Conservation (phyloP, 2,888 invertebrate species). For the Artemia sinica region DNA sequence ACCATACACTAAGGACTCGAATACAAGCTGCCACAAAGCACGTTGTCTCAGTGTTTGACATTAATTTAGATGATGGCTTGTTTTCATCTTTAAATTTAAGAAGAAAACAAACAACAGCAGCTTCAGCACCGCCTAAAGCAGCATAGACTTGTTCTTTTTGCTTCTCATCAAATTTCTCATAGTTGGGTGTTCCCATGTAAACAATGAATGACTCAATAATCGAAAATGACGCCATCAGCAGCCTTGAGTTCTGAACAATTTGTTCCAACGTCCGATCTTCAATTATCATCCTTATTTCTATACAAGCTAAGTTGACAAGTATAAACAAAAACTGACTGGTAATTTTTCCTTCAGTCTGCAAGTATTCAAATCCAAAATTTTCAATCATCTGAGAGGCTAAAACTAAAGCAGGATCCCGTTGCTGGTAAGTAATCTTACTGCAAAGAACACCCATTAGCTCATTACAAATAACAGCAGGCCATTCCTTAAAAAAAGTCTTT, state of each 20-base stretch:
- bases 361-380: constrained; percentile 66
- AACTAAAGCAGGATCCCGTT: constrained; percentile 71
- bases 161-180: constrained; percentile 66
- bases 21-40: constrained; percentile 62
- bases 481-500: constrained; percentile 34
- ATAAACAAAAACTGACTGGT: constrained; percentile 62
- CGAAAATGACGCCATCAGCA: constrained; percentile 63
- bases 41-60: constrained; percentile 4
- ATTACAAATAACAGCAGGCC: constrained; percentile 63
- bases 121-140: constrained; percentile 70
- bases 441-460: constrained; percentile 64
- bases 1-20: constrained; percentile 67
- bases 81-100: constrained; percentile 27
- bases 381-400: constrained; percentile 62
- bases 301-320: constrained; percentile 64
- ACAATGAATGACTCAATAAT: constrained; percentile 60
- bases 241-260: constrained; percentile 52
- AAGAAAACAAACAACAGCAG: constrained; percentile 49
- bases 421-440: constrained; percentile 68
- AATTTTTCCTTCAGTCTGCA: constrained; percentile 54
- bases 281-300: constrained; percentile 83
- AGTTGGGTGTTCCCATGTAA: constrained; percentile 52
- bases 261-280: constrained; percentile 62
- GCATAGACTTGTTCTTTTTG: constrained; percentile 79
- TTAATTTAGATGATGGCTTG: constrained; percentile 23